Conservation (phyloP, 2,888 invertebrate genomes). For the Julus scanicus region DNA sequence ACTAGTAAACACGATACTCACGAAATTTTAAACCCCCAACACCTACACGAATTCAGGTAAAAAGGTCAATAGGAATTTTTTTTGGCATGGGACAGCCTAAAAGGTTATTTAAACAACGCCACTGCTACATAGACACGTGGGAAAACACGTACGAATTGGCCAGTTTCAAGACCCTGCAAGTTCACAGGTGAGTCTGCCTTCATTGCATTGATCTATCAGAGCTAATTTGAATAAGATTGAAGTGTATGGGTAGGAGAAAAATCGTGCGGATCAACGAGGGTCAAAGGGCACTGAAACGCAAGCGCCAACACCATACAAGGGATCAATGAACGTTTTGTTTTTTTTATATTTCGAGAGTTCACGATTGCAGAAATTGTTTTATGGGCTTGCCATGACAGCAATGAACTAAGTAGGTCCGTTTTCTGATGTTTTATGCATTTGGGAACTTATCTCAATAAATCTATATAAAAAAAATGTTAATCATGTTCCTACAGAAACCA, state of each 20-base stretch:
- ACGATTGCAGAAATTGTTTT: not conserved
- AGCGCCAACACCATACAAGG: not conserved
- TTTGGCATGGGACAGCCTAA: not conserved
- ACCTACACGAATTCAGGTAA: slow-evolving; percentile 15
- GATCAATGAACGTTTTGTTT: slow-evolving; percentile 16
- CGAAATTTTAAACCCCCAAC: not conserved
- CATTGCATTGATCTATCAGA: not conserved
- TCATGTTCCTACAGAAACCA: no score
- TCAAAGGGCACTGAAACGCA: not conserved
- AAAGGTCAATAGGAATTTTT: not conserved
- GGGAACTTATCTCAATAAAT: not conserved
- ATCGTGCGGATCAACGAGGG: slow-evolving; percentile 27
- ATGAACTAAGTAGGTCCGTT: not conserved
- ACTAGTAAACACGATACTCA: not conserved
- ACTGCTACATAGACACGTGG: slow-evolving; percentile 18
- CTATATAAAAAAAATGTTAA: not conserved
- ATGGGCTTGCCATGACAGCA: not conserved
- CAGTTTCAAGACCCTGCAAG: not conserved
- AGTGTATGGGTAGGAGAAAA: not conserved
- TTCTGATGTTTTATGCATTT: not conserved
- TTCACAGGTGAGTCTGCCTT: slow-evolving; percentile 10
- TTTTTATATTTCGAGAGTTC: not conserved
- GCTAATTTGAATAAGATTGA: slow-evolving; percentile 43
- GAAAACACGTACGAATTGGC: slow-evolving; percentile 45
- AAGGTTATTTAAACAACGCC: slow-evolving; percentile 34